Base-by-base conservation (phyloP, 2,888 invertebrate species). In the Heteropelma amictum region DNA sequence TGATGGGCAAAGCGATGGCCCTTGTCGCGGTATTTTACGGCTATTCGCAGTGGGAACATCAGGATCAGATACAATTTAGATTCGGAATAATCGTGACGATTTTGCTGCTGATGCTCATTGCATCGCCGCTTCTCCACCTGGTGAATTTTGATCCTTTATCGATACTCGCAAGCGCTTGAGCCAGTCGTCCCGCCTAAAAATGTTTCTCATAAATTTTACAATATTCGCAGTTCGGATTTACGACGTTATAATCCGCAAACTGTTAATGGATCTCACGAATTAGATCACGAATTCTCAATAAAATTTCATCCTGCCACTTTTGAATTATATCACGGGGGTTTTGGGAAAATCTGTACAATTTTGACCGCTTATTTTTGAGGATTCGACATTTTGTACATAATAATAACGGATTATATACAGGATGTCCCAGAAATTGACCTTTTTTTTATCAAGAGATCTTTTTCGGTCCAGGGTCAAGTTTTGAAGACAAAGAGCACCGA, bases 401-500 rank as follows among this genome's bases (percentile, higher is more conserved):
- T n/a, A n/a, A n/a, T n/a, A n/a, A n/a, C n/a, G n/a, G n/a, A n/a
- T n/a, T n/a, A n/a, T n/a, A n/a, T n/a, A n/a, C n/a, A n/a, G n/a
- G n/a, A n/a, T n/a, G n/a, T n/a, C n/a, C n/a, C n/a, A n/a, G n/a
- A n/a, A n/a, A n/a, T n/a, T n/a, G n/a, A n/a, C n/a, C n/a, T n/a
- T n/a, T n/a, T n/a, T n/a, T n/a, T n/a, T n/a, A n/a, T 35, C 2
- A 5, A 51, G 7, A 12, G 4, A 14, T 35, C 5, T 30, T 14
- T 78, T 1, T 40, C 19, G 53, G 73, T 72, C 42, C 61, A 96
- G 96, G 91, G 91, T 80, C 92, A 94, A 69, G 94, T 98, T 64
- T 93, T 98, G 30, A 91, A 90, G 84, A 94, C 94, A 12, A 93
- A 95, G 90, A 96, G 95, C 88, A 96, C 97, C 0, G 96, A 95